phyloP scores from a whole-genome alignment of 2,113 vertebrate genomes.

The Anarrhichthys ocellatus region DNA sequence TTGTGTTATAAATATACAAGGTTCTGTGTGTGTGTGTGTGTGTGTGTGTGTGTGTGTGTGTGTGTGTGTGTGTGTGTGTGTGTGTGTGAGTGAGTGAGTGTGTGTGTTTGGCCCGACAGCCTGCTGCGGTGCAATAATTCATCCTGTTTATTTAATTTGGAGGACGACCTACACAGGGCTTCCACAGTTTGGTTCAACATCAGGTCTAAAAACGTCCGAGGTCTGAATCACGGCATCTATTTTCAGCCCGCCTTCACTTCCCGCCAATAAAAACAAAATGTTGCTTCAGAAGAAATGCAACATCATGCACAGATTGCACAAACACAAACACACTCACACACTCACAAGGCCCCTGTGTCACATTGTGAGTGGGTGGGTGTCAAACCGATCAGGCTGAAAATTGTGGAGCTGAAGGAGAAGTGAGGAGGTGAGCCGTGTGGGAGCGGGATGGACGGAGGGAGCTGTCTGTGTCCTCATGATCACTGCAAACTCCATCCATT shows the following conservation, averaged over 20 bases:
- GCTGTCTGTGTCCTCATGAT: constrained; percentile 5
- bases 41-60: constrained; percentile 37
- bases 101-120: constrained; percentile 20
- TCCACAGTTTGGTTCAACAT: constrained; percentile 49
- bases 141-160: constrained; percentile 70
- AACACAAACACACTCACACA: neutral
- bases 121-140: constrained; percentile 43
- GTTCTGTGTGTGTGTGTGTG: constrained; percentile 32
- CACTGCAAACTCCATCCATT: accelerated
- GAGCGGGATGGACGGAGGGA: neutral
- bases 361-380: constrained; percentile 57
- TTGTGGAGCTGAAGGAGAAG: constrained; percentile 24
- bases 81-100: neutral
- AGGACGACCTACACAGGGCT: constrained; percentile 46
- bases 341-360: constrained; percentile 33
- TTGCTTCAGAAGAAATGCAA: constrained; percentile 25
- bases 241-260: constrained; percentile 52
- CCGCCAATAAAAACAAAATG: constrained; percentile 36
- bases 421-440: constrained; percentile 36
- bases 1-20: constrained; percentile 55
- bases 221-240: constrained; percentile 58
- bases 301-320: constrained; percentile 14
- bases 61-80: constrained; percentile 2
- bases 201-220: constrained; percentile 47
- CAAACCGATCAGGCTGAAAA: neutral